Evolutionary conservation across 2,888 invertebrate species (phyloP), one percentile per base, ranked within the genome.

Genomic region (Coremacera marginata): DNA sequence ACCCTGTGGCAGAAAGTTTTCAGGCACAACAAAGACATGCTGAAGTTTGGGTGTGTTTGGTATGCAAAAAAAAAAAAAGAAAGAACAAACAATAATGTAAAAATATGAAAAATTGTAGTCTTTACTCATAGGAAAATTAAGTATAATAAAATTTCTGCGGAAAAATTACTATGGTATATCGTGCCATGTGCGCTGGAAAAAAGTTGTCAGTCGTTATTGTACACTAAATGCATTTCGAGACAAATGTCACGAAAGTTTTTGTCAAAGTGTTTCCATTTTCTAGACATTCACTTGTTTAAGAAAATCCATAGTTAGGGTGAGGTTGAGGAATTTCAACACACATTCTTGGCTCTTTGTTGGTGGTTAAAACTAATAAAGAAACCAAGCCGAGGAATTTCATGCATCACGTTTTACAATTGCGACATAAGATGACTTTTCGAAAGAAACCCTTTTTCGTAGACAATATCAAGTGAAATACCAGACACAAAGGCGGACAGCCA

Each of bases 311-410:
- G 31, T 7, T 75, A 78, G 78, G 77, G 77, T 79, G 77, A 72
- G 77, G 78, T 76, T 80, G 78, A 75, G 75, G 63, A 31, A 31
- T 31, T 62, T 31, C 27, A 60, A 31, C 57, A 57, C 11, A 27
- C 4, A 25, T 4, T 44, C 37, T n/a, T 44, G 22, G 37, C 25
- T 14, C 3, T 4, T 19, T 5, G 37, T 37, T 68, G 68, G 68
- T 27, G 27, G 51, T 68, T 51, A 27, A 19, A 34, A 68, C 62
- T 75, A 72, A 75, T 75, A 70, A 75, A 75, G 77, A 34, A 63
- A 74, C 70, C 37, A 37, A 70, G 62, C 62, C 37, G 57, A 60
- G 70, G 77, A 77, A 74, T 75, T 70, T 73, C 77, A 77, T 75
- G 75, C 75, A 77, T 75, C 70, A 75, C 37, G 77, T 63, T 70